A percentile compares a stretch with the other conserved stretches of the same genome.
phyloP scores from a whole-genome alignment of 1,140 invertebrate genomes.

The Bombus superbus region DNA sequence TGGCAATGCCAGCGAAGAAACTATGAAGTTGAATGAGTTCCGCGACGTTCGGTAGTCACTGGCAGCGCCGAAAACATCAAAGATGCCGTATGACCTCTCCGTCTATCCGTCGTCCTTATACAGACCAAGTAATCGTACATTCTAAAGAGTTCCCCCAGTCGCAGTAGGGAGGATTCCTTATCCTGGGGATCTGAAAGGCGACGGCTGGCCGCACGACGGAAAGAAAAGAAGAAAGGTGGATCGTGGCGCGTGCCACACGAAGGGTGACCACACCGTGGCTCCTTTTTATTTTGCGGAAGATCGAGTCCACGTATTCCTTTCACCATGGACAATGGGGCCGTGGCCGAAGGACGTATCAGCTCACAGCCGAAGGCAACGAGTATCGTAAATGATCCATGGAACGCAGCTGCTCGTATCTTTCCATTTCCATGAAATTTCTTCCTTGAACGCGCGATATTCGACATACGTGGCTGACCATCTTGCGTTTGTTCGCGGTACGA shows the following conservation, averaged over 20 bases:
- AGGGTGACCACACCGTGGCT: slow-evolving; percentile 31
- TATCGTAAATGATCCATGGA: slow-evolving; percentile 71
- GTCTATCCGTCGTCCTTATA: not conserved
- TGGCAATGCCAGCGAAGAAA: not conserved
- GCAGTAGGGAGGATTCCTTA: slow-evolving; percentile 42
- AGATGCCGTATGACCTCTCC: not conserved
- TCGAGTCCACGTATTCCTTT: slow-evolving; percentile 60
- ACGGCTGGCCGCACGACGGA: slow-evolving; percentile 17
- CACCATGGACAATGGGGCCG: slow-evolving; percentile 49
- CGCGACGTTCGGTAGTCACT: not conserved
- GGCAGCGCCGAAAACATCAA: slow-evolving; percentile 24
- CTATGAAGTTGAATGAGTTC: not conserved
- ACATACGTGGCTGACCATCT: not conserved
- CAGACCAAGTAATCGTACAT: slow-evolving; percentile 12
- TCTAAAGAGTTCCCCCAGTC: slow-evolving; percentile 19
- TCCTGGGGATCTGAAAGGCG: slow-evolving; percentile 48
- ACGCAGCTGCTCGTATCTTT: slow-evolving; percentile 69
- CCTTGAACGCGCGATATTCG: not conserved
- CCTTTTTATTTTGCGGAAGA: slow-evolving; percentile 59
- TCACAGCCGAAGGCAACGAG: slow-evolving; percentile 57
- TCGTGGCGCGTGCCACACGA: slow-evolving; percentile 54
- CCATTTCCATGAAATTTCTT: slow-evolving; percentile 35
- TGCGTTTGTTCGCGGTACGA: not conserved
- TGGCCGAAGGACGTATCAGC: slow-evolving; percentile 58
- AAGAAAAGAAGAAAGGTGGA: slow-evolving; percentile 34